These are phyloP conservation scores for Nasua narica DNA, from an alignment of 2,797 vertebrate genomes.

Conservation along the genomic window DNA sequence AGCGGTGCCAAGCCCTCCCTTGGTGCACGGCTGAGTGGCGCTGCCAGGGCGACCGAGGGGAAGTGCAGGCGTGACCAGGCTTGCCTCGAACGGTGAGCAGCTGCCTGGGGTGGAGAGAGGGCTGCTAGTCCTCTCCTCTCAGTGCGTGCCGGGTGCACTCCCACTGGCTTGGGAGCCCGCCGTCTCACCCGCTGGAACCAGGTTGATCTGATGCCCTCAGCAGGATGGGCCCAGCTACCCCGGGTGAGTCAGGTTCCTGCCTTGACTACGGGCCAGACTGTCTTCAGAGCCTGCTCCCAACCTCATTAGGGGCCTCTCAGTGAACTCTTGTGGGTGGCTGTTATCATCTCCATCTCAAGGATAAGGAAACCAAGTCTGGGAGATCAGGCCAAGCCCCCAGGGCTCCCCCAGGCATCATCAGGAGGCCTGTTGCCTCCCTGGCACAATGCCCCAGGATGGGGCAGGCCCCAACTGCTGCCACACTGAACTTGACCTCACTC, in stretches of 20 bases:
- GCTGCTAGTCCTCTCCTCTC: background rate
- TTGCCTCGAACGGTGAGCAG: background rate
- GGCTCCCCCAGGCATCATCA: background rate
- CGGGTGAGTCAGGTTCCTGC: background rate
- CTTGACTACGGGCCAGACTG: background rate
- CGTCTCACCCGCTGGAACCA: background rate
- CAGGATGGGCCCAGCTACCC: background rate
- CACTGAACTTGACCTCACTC: background rate
- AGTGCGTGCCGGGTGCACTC: background rate
- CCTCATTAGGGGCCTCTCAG: background rate
- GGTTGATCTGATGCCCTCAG: background rate
- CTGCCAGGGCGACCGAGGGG: background rate
- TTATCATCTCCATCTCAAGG: background rate
- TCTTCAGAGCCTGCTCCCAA: background rate
- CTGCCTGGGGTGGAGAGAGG: background rate
- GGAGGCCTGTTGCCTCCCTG: background rate
- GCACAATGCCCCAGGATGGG: background rate
- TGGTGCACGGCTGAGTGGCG: background rate
- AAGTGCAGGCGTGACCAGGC: background rate
- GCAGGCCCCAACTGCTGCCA: background rate
- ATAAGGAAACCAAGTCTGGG: background rate
- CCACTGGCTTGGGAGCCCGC: background rate
- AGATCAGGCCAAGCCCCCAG: background rate
- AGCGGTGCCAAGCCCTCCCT: rapidly evolving
- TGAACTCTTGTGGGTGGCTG: background rate